phyloP scores from a whole-genome alignment of 2,888 invertebrate species.

The Drosophila hamatofila region DNA sequence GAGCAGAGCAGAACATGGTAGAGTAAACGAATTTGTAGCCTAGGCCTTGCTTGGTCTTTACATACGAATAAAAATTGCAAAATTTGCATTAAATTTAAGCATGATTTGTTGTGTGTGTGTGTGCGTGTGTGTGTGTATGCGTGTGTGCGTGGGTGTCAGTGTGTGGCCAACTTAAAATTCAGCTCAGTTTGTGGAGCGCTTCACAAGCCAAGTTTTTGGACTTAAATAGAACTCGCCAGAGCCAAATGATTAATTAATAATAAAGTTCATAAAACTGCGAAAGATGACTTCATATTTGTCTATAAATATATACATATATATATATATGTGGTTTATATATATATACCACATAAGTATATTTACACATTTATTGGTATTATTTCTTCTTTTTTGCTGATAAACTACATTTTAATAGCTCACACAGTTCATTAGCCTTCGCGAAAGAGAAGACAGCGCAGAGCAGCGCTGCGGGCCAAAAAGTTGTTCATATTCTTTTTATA shows the following conservation, averaged over 20 bases:
- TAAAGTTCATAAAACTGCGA: conserved; percentile 18
- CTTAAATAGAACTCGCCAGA: conserved; percentile 21
- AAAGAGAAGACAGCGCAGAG: not conserved
- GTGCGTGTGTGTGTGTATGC: conserved; percentile 3
- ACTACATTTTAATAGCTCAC: conserved; percentile 51
- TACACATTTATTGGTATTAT: not conserved
- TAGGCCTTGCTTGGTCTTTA: conserved; percentile 50
- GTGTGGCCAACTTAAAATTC: conserved; percentile 53
- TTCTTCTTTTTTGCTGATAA: conserved; percentile 41
- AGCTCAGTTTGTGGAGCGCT: conserved; percentile 43
- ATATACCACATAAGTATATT: not conserved
- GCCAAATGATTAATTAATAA: conserved; percentile 50
- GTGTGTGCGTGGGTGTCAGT: conserved; percentile 24
- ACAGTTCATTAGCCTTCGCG: conserved; percentile 67
- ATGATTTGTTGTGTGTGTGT: conserved; percentile 39
- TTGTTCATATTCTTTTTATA: not conserved
- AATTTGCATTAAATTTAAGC: conserved; percentile 65
- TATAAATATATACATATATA: not conserved
- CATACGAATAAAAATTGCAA: conserved; percentile 63
- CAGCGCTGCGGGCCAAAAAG: conserved; percentile 7
- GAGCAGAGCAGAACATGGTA: not conserved
- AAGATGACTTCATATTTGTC: conserved; percentile 39
- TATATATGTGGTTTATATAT: not conserved
- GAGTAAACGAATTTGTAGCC: conserved; percentile 37
- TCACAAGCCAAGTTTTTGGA: conserved; percentile 22